Evolutionary conservation across 2,888 invertebrate species (phyloP).

Genomic region (Tillus elongatus): DNA sequence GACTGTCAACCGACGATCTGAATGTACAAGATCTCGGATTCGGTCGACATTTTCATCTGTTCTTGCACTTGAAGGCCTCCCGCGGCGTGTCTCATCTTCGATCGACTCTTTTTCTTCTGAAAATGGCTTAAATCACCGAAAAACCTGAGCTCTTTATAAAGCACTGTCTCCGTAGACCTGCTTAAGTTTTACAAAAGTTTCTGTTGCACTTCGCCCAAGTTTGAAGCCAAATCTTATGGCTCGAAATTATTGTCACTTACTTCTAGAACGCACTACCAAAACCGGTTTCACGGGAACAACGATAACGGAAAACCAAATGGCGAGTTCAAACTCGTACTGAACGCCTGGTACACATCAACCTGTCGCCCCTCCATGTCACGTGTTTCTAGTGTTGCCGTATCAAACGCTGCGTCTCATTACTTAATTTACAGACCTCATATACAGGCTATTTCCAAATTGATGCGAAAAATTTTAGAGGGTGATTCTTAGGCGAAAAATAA

Average conservation of each 20-base stretch:
- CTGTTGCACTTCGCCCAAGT: slow-evolving; percentile 8
- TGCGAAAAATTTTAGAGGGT: no score
- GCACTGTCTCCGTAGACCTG: slow-evolving; percentile 10
- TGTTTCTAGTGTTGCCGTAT: no score
- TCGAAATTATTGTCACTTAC: slow-evolving; percentile 1
- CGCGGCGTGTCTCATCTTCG: slow-evolving; percentile 19
- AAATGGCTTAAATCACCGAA: slow-evolving; percentile 16
- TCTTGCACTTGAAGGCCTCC: slow-evolving; percentile 20
- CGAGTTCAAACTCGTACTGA: slow-evolving; percentile 1
- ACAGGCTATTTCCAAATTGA: no score
- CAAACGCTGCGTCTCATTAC: slow-evolving; percentile 2
- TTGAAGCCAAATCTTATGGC: slow-evolving; percentile 4
- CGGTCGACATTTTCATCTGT: slow-evolving; percentile 19
- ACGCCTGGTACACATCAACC: neutral
- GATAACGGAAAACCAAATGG: neutral
- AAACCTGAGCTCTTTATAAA: slow-evolving; percentile 15
- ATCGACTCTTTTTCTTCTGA: slow-evolving; percentile 16
- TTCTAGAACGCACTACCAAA: slow-evolving; percentile 1
- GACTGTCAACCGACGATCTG: slow-evolving; percentile 16
- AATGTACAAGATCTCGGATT: slow-evolving; percentile 18
- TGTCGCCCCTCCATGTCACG: slow-evolving; percentile 2
- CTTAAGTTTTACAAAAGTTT: slow-evolving; percentile 10
- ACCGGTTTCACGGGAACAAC: no score
- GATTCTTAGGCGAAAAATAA: no score
- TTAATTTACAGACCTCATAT: no score